A percentile compares a stretch with the other conserved stretches of the same genome.
phyloP scores from a whole-genome alignment of 2,888 invertebrate genomes.

The Trichopoda pennipes region DNA sequence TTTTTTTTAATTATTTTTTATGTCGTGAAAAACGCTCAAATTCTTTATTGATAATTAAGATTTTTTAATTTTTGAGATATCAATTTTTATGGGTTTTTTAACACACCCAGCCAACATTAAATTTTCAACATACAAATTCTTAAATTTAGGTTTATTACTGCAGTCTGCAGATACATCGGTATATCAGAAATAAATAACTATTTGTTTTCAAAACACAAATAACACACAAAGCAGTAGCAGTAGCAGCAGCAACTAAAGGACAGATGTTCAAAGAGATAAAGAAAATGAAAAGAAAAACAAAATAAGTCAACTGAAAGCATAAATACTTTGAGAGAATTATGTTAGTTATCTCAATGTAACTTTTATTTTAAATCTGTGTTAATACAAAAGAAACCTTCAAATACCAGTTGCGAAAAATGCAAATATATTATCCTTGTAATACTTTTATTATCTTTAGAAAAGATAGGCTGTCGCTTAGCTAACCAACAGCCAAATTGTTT shows the following conservation, averaged over 20 bases:
- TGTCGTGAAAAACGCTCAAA: too few relatives aligned
- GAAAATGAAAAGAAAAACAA: not conserved
- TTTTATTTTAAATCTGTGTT: not conserved
- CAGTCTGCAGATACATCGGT: constrained; percentile 68
- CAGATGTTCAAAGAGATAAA: constrained; percentile 2
- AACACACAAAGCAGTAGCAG: not conserved
- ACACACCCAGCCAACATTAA: not conserved
- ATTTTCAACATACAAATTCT: not conserved
- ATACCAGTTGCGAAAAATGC: not conserved
- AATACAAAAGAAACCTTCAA: not conserved
- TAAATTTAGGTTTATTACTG: constrained; percentile 74
- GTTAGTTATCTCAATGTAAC: too few relatives aligned
- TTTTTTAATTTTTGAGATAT: too few relatives aligned
- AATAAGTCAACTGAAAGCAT: not conserved
- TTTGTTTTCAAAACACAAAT: not conserved
- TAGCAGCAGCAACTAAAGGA: not conserved
- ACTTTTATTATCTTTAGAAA: not conserved
- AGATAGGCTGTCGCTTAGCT: not conserved
- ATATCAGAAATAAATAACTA: not conserved
- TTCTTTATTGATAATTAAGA: too few relatives aligned
- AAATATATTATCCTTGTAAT: not conserved
- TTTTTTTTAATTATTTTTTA: too few relatives aligned
- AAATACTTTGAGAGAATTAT: too few relatives aligned
- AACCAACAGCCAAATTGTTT: too few relatives aligned
- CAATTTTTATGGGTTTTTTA: too few relatives aligned